phyloP scores from a whole-genome alignment of 2,888 invertebrate species.

The Dendrolimus houi region DNA sequence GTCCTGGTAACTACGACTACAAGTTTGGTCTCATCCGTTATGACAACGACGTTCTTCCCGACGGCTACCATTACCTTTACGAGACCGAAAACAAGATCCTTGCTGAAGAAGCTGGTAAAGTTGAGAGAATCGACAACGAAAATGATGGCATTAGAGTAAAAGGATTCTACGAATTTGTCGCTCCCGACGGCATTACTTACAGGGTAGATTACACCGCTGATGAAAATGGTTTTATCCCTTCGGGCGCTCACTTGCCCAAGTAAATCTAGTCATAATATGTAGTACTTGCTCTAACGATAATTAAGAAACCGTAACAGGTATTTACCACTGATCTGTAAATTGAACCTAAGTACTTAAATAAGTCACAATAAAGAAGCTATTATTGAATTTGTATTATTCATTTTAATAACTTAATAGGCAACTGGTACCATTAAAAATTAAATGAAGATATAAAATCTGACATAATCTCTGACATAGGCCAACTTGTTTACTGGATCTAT shows the following conservation, averaged over 20 bases:
- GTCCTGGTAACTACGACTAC: slow-evolving; percentile 42
- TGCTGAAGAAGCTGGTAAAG: slow-evolving; percentile 56
- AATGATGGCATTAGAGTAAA: slow-evolving; percentile 43
- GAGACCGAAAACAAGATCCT: slow-evolving; percentile 70
- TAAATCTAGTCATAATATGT: slow-evolving; percentile 23
- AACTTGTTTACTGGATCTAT: background rate
- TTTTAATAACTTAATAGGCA: background rate
- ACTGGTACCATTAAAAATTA: background rate
- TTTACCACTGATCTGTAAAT: background rate
- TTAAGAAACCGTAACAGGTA: background rate
- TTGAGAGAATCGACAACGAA: slow-evolving; percentile 49
- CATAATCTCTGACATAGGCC: background rate
- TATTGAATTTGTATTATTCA: background rate
- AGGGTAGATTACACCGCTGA: slow-evolving; percentile 68
- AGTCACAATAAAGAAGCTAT: slow-evolving; percentile 1
- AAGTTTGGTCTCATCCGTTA: slow-evolving; percentile 61
- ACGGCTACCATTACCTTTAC: slow-evolving; percentile 65
- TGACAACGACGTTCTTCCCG: slow-evolving; percentile 43
- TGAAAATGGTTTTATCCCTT: slow-evolving; percentile 57
- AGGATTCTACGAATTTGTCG: slow-evolving; percentile 62
- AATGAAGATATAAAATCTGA: background rate
- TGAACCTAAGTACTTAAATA: slow-evolving; percentile 5
- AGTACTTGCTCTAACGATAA: background rate
- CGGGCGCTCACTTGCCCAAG: slow-evolving; percentile 51
- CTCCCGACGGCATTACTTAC: slow-evolving; percentile 61